Conservation (phyloP, 2,888 invertebrate species). For the Notocelia uddmanniana region DNA sequence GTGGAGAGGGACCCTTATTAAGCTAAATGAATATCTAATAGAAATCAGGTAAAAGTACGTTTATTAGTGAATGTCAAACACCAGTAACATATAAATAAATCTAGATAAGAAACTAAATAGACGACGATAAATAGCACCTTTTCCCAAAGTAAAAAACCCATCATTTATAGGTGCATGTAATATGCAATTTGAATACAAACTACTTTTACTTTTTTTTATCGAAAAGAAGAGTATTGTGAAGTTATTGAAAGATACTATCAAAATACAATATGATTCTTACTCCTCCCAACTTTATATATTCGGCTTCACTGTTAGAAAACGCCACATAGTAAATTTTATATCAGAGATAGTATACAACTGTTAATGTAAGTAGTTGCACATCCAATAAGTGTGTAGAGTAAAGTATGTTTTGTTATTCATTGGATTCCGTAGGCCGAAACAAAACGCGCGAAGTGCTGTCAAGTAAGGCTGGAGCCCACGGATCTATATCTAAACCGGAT, state of each 20-base stretch:
- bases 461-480: slow-evolving; percentile 32
- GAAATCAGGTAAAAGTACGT: neutral
- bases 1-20: too few relatives aligned
- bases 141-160: neutral
- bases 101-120: neutral
- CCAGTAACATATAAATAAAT: neutral
- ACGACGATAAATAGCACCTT: neutral
- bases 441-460: slow-evolving; percentile 29
- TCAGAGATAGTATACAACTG: neutral
- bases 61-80: neutral
- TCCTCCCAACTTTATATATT: neutral
- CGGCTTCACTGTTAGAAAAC: neutral
- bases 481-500: too few relatives aligned
- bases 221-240: too few relatives aligned
- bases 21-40: too few relatives aligned
- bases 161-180: too few relatives aligned
- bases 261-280: neutral
- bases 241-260: too few relatives aligned
- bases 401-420: slow-evolving; percentile 45
- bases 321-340: neutral
- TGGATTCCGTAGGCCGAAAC: slow-evolving; percentile 35
- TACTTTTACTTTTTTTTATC: too few relatives aligned
- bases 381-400: slow-evolving; percentile 21
- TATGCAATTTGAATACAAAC: too few relatives aligned
- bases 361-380: slow-evolving; percentile 19